Percentiles rank a stretch among this genome's conserved stretches.
Evolutionary conservation across 2,113 vertebrate species (phyloP).

Genomic region (Gymnorhina tibicen): DNA sequence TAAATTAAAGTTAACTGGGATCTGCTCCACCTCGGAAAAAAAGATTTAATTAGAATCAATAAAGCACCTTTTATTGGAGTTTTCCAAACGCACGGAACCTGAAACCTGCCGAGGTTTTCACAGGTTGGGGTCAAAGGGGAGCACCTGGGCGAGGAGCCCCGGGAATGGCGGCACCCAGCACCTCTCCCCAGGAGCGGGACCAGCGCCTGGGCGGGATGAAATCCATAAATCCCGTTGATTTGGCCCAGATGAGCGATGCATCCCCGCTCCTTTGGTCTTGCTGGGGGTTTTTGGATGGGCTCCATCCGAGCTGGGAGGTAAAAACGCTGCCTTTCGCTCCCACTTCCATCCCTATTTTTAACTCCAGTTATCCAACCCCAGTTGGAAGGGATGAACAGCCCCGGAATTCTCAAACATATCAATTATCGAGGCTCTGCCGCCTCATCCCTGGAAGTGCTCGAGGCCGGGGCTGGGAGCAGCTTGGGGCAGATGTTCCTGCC

Average conservation of each 20-base stretch:
- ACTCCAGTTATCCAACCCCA: not conserved
- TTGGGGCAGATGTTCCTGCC: not conserved
- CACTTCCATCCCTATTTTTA: not conserved
- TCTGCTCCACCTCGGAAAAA: not conserved
- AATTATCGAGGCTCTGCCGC: not conserved
- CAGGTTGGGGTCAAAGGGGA: not conserved
- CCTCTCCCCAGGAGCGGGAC: not conserved
- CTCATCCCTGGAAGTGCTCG: not conserved
- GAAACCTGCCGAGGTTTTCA: not conserved
- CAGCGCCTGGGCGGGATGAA: not conserved
- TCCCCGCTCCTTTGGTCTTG: not conserved
- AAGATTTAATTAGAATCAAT: not conserved
- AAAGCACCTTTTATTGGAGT: constrained; percentile 37
- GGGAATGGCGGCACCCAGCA: not conserved
- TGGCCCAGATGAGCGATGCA: not conserved
- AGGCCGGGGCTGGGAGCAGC: not conserved
- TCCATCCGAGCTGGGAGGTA: not conserved
- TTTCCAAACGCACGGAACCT: not conserved
- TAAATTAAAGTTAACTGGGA: constrained; percentile 62
- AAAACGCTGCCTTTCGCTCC: not conserved
- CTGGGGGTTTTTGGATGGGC: not conserved
- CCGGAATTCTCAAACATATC: not conserved
- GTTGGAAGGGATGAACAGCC: not conserved
- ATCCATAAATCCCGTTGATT: not conserved
- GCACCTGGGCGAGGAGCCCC: not conserved